Evolutionary conservation across 2,888 invertebrate genomes (phyloP), one percentile per base, ranked within the genome.

Genomic region (Ophion ventricosus): DNA sequence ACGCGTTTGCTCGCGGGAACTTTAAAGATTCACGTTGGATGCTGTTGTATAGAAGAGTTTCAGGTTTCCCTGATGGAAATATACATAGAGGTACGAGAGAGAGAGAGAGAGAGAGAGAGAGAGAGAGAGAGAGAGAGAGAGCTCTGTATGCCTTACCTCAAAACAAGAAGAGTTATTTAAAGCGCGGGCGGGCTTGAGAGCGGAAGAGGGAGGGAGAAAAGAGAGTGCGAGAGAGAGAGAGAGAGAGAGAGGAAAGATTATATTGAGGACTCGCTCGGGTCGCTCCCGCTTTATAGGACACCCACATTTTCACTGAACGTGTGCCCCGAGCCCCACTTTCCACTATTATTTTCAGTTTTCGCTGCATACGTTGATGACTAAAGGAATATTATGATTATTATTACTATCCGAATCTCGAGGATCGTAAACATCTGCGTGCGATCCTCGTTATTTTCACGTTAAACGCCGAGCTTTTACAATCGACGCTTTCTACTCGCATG

Each of bases 141-240:
- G 80, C 76, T 23, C 82, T 49, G 49, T 49, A 80, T 85, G 85
- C 85, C 82, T 82, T 79, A 80, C 85, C 82, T 85, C 85, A 82
- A 85, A 85, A 85, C 85, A 85, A 85, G 85, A 85, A 82, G 80
- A 85, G 85, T 85, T 85, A 85, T 85, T 85, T 85, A 82, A 85
- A 85, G 85, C 85, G 85, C 82, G 85, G 85, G 85, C 85, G 85
- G 82, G 70, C 85, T 67, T 57, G 66, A 80, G 40, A 61, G 43
- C 20, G 43, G 43, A 57, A 35, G 59, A 54, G 59, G 67, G 57
- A 76, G 77, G 20, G 72, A 72, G 82, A 73, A 35, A 63, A 40
- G 79, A 75, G 73, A 57, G 80, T 40, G 25, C 23, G 57, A 70
- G 57, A 57, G 80, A 81, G 25, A 35, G 57, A 70, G 57, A 57